Percentiles rank a stretch among this genome's conserved stretches.
Evolutionary conservation across 92 coral and sea anemone genomes (phyloP).

Genomic region (Bergia puertoricense): DNA sequence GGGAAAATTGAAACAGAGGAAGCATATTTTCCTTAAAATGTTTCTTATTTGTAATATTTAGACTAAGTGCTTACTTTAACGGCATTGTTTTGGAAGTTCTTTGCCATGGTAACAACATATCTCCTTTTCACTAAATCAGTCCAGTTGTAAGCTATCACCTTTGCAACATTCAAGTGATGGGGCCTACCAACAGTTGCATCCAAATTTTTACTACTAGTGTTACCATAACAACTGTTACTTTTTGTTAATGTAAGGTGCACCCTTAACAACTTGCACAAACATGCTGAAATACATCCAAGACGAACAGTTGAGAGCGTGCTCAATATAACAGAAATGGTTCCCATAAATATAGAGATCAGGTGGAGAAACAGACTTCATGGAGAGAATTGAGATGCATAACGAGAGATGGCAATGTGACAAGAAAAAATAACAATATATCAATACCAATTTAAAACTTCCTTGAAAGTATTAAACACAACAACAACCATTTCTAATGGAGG

Average conservation of each 20-base stretch:
- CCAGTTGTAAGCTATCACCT: slow-evolving; percentile 8
- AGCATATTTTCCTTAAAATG: no score
- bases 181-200: not conserved
- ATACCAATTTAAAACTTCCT: no score
- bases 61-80: not conserved
- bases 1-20: slow-evolving; percentile 1
- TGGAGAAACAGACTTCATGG: no score
- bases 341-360: no score
- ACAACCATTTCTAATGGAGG: slow-evolving; percentile 17
- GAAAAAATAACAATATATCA: no score
- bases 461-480: not conserved
- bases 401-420: no score
- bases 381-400: no score
- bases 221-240: slow-evolving; percentile 3
- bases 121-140: not conserved
- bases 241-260: not conserved
- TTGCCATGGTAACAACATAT: not conserved
- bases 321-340: no score
- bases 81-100: not conserved
- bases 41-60: not conserved
- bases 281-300: not conserved
- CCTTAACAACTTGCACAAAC: not conserved
- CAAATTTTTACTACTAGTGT: not conserved
- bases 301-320: no score
- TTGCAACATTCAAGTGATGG: not conserved